Evolutionary conservation across 2,113 vertebrate species (phyloP), one percentile per base, ranked within the genome.

Genomic region (Mesembrinibis cayennensis): DNA sequence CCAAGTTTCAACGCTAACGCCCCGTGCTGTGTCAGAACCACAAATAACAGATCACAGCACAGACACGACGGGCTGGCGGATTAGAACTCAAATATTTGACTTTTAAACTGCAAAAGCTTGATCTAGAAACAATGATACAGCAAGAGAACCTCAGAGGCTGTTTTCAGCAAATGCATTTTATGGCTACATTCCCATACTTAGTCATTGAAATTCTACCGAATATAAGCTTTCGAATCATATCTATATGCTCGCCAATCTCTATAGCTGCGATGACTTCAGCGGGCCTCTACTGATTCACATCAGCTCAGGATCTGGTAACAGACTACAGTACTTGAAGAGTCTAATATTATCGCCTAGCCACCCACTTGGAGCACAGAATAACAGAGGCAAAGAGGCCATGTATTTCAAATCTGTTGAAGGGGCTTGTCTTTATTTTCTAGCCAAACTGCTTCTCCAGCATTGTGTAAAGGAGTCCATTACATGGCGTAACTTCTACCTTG

Each of bases 31-130:
- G 36, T n/a, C 14, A 21, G 7, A 9, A n/a, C 13, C 36, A 21
- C 18, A 19, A 49, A 7, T 10, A 25, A 40, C 50, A 49, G 26
- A 10, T 11, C n/a, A 3, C 52, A 52, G 88, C 52, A 18, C 22
- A 29, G 63, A 21, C 56, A 16, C 0, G 6, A 8, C 1, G 34
- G n/a, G 45, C 42, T 59, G 47, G 18, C 0, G 22, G 61, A 22
- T 17, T 8, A 40, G 13, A 74, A 36, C 29, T 42, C 69, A 49
- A 82, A 34, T 7, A 16, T 27, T 18, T 23, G 59, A 49, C 55
- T 70, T 72, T 26, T 26, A 77, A 82, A 61, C 50, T 7, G n/a
- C 78, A 89, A 62, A 63, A 85, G 38, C 40, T 55, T 16, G 29
- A 62, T 23, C 50, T 58, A n/a, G 55, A 78, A 72, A 82, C 61